Conservation (phyloP, 2,888 invertebrate genomes). For the Nephrotoma guestfalica region DNA sequence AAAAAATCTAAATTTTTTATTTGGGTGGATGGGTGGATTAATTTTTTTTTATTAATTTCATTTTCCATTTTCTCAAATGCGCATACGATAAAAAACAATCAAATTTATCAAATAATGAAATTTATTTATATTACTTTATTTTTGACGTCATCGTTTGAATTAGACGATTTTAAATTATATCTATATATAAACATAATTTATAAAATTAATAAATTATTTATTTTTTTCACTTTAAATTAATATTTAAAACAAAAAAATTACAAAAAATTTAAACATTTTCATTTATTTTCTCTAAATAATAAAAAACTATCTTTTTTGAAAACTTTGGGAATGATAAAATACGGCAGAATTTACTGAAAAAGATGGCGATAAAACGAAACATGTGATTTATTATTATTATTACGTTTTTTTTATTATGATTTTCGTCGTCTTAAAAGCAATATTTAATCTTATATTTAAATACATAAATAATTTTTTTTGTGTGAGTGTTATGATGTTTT, state of each 20-base stretch:
- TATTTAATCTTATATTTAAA: background rate
- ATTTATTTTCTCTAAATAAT: background rate
- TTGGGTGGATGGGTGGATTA: background rate
- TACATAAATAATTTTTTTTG: background rate
- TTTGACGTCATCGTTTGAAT: conserved; percentile 4
- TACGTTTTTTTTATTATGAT: background rate
- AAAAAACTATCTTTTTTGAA: background rate
- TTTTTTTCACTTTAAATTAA: background rate
- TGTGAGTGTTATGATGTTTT: background rate
- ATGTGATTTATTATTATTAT: background rate
- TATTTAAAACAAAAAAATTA: background rate
- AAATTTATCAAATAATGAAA: background rate
- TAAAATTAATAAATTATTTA: background rate
- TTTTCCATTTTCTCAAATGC: background rate
- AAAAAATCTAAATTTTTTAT: background rate
- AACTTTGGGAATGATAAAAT: background rate
- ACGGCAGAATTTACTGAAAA: background rate
- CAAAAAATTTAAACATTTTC: background rate
- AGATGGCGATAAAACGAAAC: background rate
- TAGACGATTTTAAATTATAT: conserved; percentile 2
- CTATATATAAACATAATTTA: background rate
- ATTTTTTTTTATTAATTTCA: background rate
- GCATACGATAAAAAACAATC: background rate
- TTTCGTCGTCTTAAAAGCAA: background rate
- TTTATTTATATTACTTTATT: background rate